These are phyloP conservation scores for Salvelinus alpinus DNA, from an alignment of 2,113 vertebrate species.

Conservation along the genomic window DNA sequence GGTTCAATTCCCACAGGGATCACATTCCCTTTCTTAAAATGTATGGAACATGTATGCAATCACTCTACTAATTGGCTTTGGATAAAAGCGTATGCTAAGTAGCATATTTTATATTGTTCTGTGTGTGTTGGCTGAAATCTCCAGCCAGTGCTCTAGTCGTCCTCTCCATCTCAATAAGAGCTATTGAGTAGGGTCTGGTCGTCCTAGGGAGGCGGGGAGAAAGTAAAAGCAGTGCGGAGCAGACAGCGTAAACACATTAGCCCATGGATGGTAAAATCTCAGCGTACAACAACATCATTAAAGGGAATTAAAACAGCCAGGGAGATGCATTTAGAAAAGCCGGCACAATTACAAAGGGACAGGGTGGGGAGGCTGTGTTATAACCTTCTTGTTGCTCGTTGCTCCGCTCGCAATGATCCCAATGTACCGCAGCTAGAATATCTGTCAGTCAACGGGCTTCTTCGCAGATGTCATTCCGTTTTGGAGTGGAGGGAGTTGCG, in stretches of 20 bases:
- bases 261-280: constrained; percentile 22
- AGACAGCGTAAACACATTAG: constrained; percentile 8
- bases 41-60: too few relatives aligned
- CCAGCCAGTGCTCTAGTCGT: background rate
- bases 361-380: background rate
- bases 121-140: background rate
- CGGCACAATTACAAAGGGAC: background rate
- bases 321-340: constrained; percentile 7
- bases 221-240: background rate
- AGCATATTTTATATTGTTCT: too few relatives aligned
- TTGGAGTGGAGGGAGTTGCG: background rate
- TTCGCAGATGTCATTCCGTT: background rate
- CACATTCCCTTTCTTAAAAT: too few relatives aligned
- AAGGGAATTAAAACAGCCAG: constrained; percentile 5
- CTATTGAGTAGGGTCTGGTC: background rate
- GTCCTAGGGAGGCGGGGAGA: too few relatives aligned
- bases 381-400: background rate
- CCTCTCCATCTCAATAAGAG: background rate
- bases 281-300: constrained; percentile 18
- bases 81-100: too few relatives aligned
- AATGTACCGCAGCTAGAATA: too few relatives aligned
- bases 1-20: too few relatives aligned
- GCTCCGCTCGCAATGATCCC: too few relatives aligned
- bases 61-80: too few relatives aligned
- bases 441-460: background rate